Evolutionary conservation across 2,113 vertebrate genomes (phyloP).

Genomic region (Hoplias malabaricus): DNA sequence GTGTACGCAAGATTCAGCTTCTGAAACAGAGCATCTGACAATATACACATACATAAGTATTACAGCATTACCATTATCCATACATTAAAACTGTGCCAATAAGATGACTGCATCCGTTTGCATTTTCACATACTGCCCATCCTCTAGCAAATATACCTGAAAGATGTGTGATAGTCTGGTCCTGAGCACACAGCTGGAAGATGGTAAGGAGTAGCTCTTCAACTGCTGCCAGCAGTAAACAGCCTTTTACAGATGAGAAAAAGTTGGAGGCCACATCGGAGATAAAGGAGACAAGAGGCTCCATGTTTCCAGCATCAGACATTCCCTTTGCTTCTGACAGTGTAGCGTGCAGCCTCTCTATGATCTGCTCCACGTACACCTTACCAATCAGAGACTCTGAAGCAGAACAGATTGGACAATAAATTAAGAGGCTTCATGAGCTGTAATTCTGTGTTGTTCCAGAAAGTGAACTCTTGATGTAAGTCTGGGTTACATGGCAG

Average conservation of each 20-base stretch:
- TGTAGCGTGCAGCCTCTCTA: slow-evolving; percentile 86
- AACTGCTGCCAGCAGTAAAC: slow-evolving; percentile 83
- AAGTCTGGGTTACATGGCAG: not conserved
- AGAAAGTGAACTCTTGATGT: no score
- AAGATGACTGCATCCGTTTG: no score
- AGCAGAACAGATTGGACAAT: slow-evolving; percentile 26
- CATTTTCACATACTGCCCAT: not conserved
- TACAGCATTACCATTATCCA: not conserved
- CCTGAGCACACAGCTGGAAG: slow-evolving; percentile 90
- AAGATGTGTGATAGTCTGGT: slow-evolving; percentile 66
- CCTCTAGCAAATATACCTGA: slow-evolving; percentile 36
- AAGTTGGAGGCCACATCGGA: slow-evolving; percentile 90
- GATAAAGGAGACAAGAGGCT: slow-evolving; percentile 86
- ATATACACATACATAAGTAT: not conserved
- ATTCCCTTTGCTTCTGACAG: slow-evolving; percentile 84
- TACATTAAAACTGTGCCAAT: no score
- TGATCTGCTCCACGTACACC: slow-evolving; percentile 85
- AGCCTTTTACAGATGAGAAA: slow-evolving; percentile 87
- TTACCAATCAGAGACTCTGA: slow-evolving; percentile 87
- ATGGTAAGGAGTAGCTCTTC: slow-evolving; percentile 90
- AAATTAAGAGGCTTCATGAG: not conserved
- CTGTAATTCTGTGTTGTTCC: no score
- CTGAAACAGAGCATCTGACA: slow-evolving; percentile 79
- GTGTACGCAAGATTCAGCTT: slow-evolving; percentile 85
- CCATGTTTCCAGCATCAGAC: slow-evolving; percentile 84